Percentiles rank a stretch among this genome's conserved stretches.
Conservation (phyloP, 2,888 invertebrate genomes). For the Drosophila parthenogenetica region DNA sequence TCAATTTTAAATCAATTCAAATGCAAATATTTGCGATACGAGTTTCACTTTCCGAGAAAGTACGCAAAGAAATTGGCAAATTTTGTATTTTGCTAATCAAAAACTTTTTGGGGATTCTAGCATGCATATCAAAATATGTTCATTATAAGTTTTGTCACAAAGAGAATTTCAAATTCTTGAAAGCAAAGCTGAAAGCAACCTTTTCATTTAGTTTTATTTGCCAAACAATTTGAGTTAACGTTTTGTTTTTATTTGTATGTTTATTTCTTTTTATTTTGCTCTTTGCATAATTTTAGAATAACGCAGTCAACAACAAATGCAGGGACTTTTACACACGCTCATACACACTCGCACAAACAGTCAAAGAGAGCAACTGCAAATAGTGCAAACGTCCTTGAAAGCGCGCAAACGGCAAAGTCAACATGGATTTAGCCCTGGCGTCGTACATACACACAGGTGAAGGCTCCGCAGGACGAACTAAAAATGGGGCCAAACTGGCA, state of each 20-base stretch:
- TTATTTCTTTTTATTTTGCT: conserved; percentile 17
- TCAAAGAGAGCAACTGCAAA: conserved; percentile 71
- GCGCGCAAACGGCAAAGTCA: conserved; percentile 67
- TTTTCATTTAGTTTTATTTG: conserved; percentile 61
- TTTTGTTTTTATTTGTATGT: conserved; percentile 26
- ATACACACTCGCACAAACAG: conserved; percentile 16
- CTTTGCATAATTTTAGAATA: conserved; percentile 44
- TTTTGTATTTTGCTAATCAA: conserved; percentile 50
- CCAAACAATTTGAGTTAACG: conserved; percentile 54
- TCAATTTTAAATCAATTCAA: conserved; percentile 38
- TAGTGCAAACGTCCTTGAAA: conserved; percentile 75
- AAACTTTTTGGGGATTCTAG: conserved; percentile 39
- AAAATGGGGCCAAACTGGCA: conserved; percentile 37
- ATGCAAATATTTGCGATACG: conserved; percentile 47
- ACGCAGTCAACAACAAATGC: conserved; percentile 53
- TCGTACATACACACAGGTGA: conserved; percentile 56
- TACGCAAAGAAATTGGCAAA: conserved; percentile 18
- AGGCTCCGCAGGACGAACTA: conserved; percentile 49
- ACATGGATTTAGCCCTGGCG: conserved; percentile 44
- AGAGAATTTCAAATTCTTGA: conserved; percentile 44
- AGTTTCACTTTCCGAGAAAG: conserved; percentile 31
- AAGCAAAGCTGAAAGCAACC: conserved; percentile 19
- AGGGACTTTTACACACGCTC: conserved; percentile 44
- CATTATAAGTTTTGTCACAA: conserved; percentile 26
- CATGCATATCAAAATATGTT: conserved; percentile 4